These are phyloP conservation scores for Brachionus rubens DNA, from an alignment of 1,140 invertebrate species.

Conservation along the genomic window DNA sequence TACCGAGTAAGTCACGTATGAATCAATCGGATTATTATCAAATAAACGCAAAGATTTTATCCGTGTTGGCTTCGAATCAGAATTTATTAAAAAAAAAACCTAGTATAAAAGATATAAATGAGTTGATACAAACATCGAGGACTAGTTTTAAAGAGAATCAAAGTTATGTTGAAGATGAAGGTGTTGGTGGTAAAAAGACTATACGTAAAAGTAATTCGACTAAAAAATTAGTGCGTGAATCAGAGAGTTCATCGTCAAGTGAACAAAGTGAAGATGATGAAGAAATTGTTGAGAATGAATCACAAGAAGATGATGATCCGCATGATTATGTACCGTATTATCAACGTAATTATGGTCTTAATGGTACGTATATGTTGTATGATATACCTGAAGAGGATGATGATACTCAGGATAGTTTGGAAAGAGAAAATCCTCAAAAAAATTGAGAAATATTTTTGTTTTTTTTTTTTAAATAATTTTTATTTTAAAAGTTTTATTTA, in stretches of 20 bases:
- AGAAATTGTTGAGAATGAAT: background rate
- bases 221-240: background rate
- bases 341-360: slow-evolving; percentile 10
- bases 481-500: no score
- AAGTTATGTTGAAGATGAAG: background rate
- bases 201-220: background rate
- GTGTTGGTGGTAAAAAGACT: background rate
- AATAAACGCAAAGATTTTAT: slow-evolving; percentile 24
- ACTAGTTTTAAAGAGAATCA: background rate
- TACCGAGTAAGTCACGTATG: background rate
- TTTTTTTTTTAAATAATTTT: no score
- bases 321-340: slow-evolving; percentile 25
- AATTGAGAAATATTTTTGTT: no score
- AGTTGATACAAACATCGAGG: background rate
- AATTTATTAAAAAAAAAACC: slow-evolving; percentile 5
- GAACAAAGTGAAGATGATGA: background rate
- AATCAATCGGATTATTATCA: slow-evolving; percentile 35
- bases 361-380: slow-evolving; percentile 14
- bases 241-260: slow-evolving; percentile 14
- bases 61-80: background rate
- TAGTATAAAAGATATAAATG: slow-evolving; percentile 18
- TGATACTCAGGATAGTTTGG: slow-evolving; percentile 1
- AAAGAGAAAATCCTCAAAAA: slow-evolving; percentile 5
- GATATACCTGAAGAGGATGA: slow-evolving; percentile 39
- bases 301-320: background rate